A percentile compares a stretch with the other conserved stretches of the same genome.
Evolutionary conservation across 2,113 vertebrate genomes (phyloP).

Genomic region (Rhea pennata): DNA sequence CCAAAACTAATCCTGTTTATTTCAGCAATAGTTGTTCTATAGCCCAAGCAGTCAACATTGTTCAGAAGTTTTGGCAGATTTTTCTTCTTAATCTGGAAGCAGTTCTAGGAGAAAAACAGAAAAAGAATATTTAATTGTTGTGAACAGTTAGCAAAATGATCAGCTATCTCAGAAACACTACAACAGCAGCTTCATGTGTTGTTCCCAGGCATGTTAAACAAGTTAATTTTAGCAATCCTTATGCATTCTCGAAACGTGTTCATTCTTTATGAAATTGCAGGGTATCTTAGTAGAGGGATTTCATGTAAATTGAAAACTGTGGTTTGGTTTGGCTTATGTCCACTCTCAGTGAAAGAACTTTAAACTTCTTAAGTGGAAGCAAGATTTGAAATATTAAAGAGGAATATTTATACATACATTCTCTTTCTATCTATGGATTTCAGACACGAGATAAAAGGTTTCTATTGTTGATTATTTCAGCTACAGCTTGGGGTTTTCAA

Average conservation of each 20-base stretch:
- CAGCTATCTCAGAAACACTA: slow-evolving; percentile 22
- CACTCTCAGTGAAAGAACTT: slow-evolving; percentile 23
- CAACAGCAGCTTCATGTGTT: slow-evolving; percentile 27
- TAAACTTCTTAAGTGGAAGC: slow-evolving; percentile 38
- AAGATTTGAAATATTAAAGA: slow-evolving; percentile 63
- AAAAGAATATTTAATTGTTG: slow-evolving; percentile 9
- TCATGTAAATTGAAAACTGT: slow-evolving; percentile 41
- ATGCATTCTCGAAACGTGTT: slow-evolving; percentile 42
- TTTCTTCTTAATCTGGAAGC: slow-evolving; percentile 2
- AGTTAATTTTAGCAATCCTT: slow-evolving; percentile 47
- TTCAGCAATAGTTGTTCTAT: slow-evolving; percentile 26
- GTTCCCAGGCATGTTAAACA: neutral
- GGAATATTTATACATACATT: slow-evolving; percentile 48
- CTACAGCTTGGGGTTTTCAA: slow-evolving; percentile 52
- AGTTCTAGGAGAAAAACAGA: neutral
- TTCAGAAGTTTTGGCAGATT: neutral
- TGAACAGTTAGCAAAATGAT: slow-evolving; percentile 6
- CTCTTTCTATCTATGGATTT: slow-evolving; percentile 51
- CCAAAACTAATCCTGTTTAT: slow-evolving; percentile 61
- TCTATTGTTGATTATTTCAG: slow-evolving; percentile 56
- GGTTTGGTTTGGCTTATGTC: slow-evolving; percentile 42
- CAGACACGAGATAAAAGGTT: slow-evolving; percentile 54
- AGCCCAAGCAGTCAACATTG: slow-evolving; percentile 2
- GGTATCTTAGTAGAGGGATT: slow-evolving; percentile 35
- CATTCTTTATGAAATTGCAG: slow-evolving; percentile 1